Evolutionary conservation across 2,797 vertebrate genomes (phyloP).

Genomic region (Hypotaenidia philippensis): DNA sequence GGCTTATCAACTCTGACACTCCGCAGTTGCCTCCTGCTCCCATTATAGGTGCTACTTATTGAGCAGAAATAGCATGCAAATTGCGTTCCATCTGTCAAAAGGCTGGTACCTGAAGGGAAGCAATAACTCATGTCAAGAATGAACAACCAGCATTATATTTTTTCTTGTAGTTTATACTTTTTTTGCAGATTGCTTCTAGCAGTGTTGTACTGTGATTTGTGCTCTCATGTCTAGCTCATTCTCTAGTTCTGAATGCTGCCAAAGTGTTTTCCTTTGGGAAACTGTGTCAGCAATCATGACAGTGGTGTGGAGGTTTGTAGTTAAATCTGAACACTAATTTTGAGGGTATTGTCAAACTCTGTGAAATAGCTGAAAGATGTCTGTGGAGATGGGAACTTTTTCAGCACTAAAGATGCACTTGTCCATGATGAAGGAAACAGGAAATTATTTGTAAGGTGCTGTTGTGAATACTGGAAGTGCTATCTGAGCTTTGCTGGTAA

Average conservation of each 20-base stretch:
- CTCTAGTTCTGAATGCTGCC: neutral
- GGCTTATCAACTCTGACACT: neutral
- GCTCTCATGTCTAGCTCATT: neutral
- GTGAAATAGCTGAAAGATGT: neutral
- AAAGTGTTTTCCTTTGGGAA: neutral
- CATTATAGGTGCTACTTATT: neutral
- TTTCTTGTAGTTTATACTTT: neutral
- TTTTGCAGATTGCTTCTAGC: neutral
- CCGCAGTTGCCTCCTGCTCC: neutral
- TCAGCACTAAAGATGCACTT: neutral
- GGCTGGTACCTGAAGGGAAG: neutral
- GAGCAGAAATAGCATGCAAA: neutral
- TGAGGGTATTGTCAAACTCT: neutral
- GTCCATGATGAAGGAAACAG: neutral
- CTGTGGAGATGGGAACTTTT: neutral
- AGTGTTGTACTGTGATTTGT: neutral
- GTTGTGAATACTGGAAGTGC: neutral
- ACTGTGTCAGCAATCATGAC: neutral
- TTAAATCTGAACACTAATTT: neutral
- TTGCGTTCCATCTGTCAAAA: neutral
- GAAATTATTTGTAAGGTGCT: neutral
- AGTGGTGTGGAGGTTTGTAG: neutral
- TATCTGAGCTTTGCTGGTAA: neutral
- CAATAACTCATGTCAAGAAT: neutral
- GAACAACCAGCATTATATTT: neutral